Base-by-base conservation (phyloP, 2,113 vertebrate genomes). In the Trinectes maculatus region DNA sequence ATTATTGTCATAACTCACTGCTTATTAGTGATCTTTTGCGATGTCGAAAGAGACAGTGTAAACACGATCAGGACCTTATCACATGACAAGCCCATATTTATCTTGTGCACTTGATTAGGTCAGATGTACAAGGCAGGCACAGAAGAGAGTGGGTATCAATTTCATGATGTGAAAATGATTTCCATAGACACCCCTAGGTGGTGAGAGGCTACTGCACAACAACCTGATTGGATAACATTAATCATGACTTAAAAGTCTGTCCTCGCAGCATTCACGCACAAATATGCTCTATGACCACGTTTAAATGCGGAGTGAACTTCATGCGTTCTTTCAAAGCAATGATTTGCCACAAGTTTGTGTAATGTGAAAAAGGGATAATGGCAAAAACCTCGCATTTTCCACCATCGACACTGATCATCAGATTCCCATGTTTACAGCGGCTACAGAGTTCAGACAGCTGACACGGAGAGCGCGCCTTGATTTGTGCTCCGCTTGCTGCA, bases 1-100 rank as follows among this genome's bases (percentile, higher is more conserved):
- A 92, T 93, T 92, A 92, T 92, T 86, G 82, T 78, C 86, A 92
- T 93, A 92, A 93, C 89, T 93, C 91, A 93, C 87, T 82, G 79
- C 85, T 57, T 61, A 92, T 93, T 91, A 92, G 78, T 73, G 70
- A 80, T 77, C 60, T 79, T 77, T 77, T 68, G 69, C 82, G 33
- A 64, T 62, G 75, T 71, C 85, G 76, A 84, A 72, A 78, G 82
- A 75, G 77, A 84, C 69, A 43, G 67, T 48, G 71, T 85, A 86
- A 90, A 91, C 87, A 84, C 43, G 82, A 87, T 87, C 81, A 80
- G 62, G 77, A 80, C 71, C 71, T 59, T 67, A 76, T 87, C 83
- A 82, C 83, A 68, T 80, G 82, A 80, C 75, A 77, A 22, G 39
- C 64, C 67, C 87, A 80, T 80, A 82, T 91, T 85, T 61, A 82